phyloP scores from a whole-genome alignment of 2,113 vertebrate species.

The Spheniscus mendiculus region DNA sequence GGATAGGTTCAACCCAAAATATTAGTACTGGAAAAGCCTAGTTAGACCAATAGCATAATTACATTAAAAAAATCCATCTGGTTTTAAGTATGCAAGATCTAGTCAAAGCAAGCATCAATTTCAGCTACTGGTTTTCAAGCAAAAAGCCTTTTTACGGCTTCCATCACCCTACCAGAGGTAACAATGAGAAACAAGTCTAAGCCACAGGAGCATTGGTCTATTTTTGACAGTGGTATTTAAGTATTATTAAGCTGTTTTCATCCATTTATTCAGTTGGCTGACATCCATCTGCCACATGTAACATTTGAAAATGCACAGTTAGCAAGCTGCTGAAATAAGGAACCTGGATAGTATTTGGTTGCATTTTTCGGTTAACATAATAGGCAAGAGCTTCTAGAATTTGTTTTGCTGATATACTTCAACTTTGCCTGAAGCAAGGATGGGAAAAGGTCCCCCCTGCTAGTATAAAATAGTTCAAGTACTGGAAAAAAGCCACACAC shows the following conservation, averaged over 20 bases:
- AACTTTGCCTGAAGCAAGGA: not conserved
- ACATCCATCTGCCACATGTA: not conserved
- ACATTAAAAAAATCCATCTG: not conserved
- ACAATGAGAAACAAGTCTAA: not conserved
- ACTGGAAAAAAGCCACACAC: not conserved
- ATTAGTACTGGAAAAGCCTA: not conserved
- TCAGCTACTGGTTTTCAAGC: not conserved
- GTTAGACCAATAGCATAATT: not conserved
- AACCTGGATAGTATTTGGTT: not conserved
- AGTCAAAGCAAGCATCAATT: slow-evolving; percentile 11
- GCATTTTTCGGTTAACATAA: not conserved
- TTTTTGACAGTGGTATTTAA: not conserved
- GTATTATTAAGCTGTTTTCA: slow-evolving; percentile 42
- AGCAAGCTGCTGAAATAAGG: not conserved
- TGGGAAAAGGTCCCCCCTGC: not conserved
- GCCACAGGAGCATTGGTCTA: not conserved
- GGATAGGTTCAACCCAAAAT: not conserved
- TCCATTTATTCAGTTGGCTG: slow-evolving; percentile 6
- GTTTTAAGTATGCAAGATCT: not conserved
- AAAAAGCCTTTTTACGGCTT: not conserved
- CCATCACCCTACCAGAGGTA: not conserved
- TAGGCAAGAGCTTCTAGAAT: not conserved
- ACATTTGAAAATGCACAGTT: not conserved
- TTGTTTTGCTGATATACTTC: not conserved
- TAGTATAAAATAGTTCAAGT: not conserved